A percentile compares a stretch with the other conserved stretches of the same genome.
phyloP scores from a whole-genome alignment of 1,140 invertebrate species.

The Chrysoperla carnea region DNA sequence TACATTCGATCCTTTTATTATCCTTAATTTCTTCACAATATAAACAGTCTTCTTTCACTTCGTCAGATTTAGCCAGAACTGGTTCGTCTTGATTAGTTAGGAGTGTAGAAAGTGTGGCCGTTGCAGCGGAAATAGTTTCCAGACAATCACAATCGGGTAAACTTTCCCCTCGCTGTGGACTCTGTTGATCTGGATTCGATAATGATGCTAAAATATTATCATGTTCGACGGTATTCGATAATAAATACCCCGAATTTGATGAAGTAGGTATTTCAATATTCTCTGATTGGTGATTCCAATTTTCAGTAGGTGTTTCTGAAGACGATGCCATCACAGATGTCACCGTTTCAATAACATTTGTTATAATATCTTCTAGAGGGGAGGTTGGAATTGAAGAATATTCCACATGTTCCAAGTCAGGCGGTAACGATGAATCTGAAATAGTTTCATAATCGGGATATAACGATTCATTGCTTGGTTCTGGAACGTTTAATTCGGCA shows the following conservation, averaged over 20 bases:
- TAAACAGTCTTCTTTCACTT: slow-evolving; percentile 11
- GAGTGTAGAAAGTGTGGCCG: slow-evolving; percentile 43
- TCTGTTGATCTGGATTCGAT: slow-evolving; percentile 4
- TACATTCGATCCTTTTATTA: slow-evolving; percentile 20
- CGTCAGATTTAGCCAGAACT: slow-evolving; percentile 10
- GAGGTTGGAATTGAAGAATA: not conserved
- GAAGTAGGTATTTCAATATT: slow-evolving; percentile 16
- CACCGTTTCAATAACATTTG: not conserved
- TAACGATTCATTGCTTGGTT: slow-evolving; percentile 11
- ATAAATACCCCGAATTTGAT: slow-evolving; percentile 33
- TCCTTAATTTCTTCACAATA: slow-evolving; percentile 19
- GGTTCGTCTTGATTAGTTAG: slow-evolving; percentile 22
- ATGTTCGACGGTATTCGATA: slow-evolving; percentile 26
- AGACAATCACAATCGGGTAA: slow-evolving; percentile 30
- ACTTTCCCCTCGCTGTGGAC: slow-evolving; percentile 15
- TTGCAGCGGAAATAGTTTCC: slow-evolving; percentile 41
- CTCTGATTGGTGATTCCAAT: slow-evolving; percentile 1
- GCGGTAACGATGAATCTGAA: not conserved
- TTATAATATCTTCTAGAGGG: not conserved
- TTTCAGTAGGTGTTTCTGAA: not conserved
- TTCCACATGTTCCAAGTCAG: not conserved
- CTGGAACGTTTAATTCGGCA: slow-evolving; percentile 7
- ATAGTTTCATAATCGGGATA: not conserved
- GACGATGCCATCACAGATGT: not conserved
- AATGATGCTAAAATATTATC: slow-evolving; percentile 6